These are phyloP conservation scores for Pampus argenteus DNA, from an alignment of 2,797 vertebrate genomes.

Conservation along the genomic window DNA sequence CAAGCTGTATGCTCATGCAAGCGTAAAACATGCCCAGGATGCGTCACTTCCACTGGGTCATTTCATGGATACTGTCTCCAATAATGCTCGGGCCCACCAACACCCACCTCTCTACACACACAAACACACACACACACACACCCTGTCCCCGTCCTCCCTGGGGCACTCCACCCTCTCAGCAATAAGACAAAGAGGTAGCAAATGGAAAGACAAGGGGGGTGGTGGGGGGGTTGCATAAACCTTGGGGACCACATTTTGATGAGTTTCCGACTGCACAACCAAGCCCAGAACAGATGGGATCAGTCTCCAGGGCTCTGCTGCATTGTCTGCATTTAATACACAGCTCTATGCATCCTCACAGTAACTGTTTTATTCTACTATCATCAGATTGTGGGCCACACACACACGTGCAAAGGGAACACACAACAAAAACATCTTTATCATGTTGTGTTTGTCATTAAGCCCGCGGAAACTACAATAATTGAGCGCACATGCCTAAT, in stretches of 20 bases:
- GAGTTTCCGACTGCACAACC: constrained; percentile 74
- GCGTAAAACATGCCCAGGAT: constrained; percentile 80
- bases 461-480: constrained; percentile 31
- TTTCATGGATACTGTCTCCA: constrained; percentile 76
- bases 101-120: too few relatives aligned
- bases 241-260: constrained; percentile 77
- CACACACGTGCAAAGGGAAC: constrained; percentile 23
- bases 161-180: constrained; percentile 66
- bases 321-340: constrained; percentile 65
- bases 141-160: too few relatives aligned
- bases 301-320: constrained; percentile 75
- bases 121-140: too few relatives aligned
- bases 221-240: constrained; percentile 50
- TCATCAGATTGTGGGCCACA: constrained; percentile 32
- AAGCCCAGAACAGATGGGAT: constrained; percentile 82
- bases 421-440: constrained; percentile 44
- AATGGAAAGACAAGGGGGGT: constrained; percentile 72
- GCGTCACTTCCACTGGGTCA: constrained; percentile 79
- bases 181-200: constrained; percentile 81
- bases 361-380: constrained; percentile 37
- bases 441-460: constrained; percentile 43
- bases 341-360: constrained; percentile 54
- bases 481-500: constrained; percentile 56
- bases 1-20: constrained; percentile 70
- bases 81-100: constrained; percentile 63